Evolutionary conservation across 2,797 vertebrate species (phyloP), one percentile per base, ranked within the genome.

Genomic region (Euthynnus affinis): DNA sequence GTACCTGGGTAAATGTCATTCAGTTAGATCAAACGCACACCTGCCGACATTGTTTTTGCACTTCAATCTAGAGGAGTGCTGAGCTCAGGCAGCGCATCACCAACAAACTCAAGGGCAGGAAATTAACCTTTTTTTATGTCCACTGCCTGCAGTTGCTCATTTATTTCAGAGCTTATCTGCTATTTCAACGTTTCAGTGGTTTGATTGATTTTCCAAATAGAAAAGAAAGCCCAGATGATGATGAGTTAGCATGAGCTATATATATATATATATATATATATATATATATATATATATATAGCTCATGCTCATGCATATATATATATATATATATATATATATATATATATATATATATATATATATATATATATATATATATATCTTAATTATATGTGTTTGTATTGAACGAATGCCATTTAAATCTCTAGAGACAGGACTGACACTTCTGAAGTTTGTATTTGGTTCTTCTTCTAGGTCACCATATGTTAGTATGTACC

Each of bases 41-140:
- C 91, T 91, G 90, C 73, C 37, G 46, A 90, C 90, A 88, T 90
- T 91, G 87, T 92, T 91, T 90, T 85, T 32, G 46, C 80, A 79
- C 78, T 81, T 85, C 86, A 89, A 66, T 83, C 71, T 71, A 64
- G 74, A 92, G 61, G 74, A 84, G 85, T 57, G 64, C 70, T 74
- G 76, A 74, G 86, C 83, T 78, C 60, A 68, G 71, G 84, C 79
- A n/a, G 76, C 32, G 5, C 84, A 76, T 84, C 88, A 87, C 83
- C 86, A 87, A 72, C 86, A 71, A 87, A 85, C 81, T 85, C 87
- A 89, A 89, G 82, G 82, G 83, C 86, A 89, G 84, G 88, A 91
- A 91, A 91, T 91, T 75, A 91, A 87, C 74, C 74, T 78, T 84
- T 85, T 84, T 88, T 89, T 65, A 86, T 79, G 85, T 84, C 86